phyloP scores from a whole-genome alignment of 2,113 vertebrate species.

The Mystacornis crossleyi region DNA sequence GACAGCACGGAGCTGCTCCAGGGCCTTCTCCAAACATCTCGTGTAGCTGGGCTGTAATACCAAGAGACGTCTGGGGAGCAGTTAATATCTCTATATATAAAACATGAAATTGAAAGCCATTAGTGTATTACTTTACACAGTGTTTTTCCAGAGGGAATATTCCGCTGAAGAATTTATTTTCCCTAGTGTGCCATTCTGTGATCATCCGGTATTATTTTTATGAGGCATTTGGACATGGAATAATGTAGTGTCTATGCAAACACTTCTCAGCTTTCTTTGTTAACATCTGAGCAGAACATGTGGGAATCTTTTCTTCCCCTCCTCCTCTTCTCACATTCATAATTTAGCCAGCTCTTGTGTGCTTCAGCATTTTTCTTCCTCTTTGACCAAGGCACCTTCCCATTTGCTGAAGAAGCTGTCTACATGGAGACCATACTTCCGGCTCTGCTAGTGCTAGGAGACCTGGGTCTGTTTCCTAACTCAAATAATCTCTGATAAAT shows the following conservation, averaged over 20 bases:
- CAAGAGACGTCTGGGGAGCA: constrained; percentile 68
- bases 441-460: neutral
- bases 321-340: constrained; percentile 57
- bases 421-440: neutral
- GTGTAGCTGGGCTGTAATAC: constrained; percentile 60
- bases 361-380: neutral
- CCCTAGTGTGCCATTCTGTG: constrained; percentile 56
- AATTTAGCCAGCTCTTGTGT: constrained; percentile 31
- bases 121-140: constrained; percentile 74
- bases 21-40: constrained; percentile 42
- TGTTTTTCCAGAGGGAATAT: constrained; percentile 71
- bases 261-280: constrained; percentile 76
- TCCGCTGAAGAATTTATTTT: constrained; percentile 68
- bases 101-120: constrained; percentile 74
- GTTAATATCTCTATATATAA: constrained; percentile 71
- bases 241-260: constrained; percentile 76
- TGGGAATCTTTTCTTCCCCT: constrained; percentile 49
- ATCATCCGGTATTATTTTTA: constrained; percentile 74
- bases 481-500: neutral
- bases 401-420: neutral
- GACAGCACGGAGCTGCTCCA: neutral
- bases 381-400: neutral
- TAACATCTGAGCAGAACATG: constrained; percentile 76
- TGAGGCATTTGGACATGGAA: constrained; percentile 74
- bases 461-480: neutral